Evolutionary conservation across 2,113 vertebrate species (phyloP).

Genomic region (Tragelaphus buxtoni): DNA sequence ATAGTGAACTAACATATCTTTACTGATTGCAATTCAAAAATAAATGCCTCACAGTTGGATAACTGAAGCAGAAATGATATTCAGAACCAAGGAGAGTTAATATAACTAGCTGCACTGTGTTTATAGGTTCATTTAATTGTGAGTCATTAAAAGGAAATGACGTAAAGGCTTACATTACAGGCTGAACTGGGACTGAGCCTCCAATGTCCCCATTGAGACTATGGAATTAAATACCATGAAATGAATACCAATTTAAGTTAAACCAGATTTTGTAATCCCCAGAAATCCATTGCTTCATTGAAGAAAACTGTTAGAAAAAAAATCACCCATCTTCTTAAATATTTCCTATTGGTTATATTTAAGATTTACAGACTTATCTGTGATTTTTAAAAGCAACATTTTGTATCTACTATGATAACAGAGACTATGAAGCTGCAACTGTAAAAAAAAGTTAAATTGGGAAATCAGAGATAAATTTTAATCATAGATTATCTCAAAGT

Average conservation of each 20-base stretch:
- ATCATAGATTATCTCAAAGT: slow-evolving; percentile 19
- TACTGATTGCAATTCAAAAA: too few species aligned
- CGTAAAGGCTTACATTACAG: neutral
- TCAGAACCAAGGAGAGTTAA: neutral
- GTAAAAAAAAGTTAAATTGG: neutral
- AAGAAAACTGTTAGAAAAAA: neutral
- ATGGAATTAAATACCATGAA: too few species aligned
- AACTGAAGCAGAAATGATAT: too few species aligned
- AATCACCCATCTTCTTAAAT: neutral
- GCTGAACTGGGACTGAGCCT: neutral
- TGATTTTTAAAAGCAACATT: neutral
- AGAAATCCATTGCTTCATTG: neutral
- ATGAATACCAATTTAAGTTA: too few species aligned
- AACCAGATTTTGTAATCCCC: too few species aligned
- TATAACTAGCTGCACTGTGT: neutral
- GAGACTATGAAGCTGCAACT: neutral
- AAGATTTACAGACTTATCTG: neutral
- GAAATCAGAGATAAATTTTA: slow-evolving; percentile 22
- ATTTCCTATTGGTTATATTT: neutral
- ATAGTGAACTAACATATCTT: too few species aligned
- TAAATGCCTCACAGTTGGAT: too few species aligned
- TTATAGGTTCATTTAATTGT: neutral
- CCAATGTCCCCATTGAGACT: neutral
- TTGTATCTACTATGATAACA: neutral
- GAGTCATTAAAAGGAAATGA: neutral